Evolutionary conservation across 2,797 vertebrate genomes (phyloP).

Genomic region (Urocyon cinereoargenteus): DNA sequence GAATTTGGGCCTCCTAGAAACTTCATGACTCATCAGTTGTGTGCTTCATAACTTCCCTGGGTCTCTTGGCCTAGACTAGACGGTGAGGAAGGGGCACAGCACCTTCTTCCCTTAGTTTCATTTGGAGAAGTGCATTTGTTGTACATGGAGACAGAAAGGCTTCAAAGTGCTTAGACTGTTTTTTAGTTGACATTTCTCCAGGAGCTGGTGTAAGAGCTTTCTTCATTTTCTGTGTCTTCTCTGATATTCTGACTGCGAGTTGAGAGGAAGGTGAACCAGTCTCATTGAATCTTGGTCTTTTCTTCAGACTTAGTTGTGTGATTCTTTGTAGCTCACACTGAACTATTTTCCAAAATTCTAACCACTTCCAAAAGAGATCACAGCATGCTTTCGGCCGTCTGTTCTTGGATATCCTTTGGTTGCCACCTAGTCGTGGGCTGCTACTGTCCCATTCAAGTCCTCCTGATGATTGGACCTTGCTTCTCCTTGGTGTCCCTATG

Average conservation of each 20-base stretch:
- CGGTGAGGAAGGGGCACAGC: too few relatives aligned
- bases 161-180: too few relatives aligned
- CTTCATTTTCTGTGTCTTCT: not conserved
- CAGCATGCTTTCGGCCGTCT: not conserved
- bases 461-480: rapidly evolving
- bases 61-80: not conserved
- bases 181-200: not conserved
- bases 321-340: not conserved
- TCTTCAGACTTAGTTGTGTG: not conserved
- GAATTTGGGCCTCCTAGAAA: not conserved
- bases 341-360: not conserved
- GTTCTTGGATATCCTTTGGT: not conserved
- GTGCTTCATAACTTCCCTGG: too few relatives aligned
- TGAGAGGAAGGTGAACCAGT: not conserved
- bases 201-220: not conserved
- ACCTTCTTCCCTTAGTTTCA: not conserved
- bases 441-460: rapidly evolving
- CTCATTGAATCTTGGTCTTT: not conserved
- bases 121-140: not conserved
- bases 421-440: not conserved
- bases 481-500: rapidly evolving
- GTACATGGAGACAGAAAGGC: not conserved
- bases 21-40: not conserved
- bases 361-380: not conserved
- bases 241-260: not conserved